These are phyloP conservation scores for Lepidocyrtinus sp. DNA, from an alignment of 2,888 invertebrate species.

Conservation along the genomic window DNA sequence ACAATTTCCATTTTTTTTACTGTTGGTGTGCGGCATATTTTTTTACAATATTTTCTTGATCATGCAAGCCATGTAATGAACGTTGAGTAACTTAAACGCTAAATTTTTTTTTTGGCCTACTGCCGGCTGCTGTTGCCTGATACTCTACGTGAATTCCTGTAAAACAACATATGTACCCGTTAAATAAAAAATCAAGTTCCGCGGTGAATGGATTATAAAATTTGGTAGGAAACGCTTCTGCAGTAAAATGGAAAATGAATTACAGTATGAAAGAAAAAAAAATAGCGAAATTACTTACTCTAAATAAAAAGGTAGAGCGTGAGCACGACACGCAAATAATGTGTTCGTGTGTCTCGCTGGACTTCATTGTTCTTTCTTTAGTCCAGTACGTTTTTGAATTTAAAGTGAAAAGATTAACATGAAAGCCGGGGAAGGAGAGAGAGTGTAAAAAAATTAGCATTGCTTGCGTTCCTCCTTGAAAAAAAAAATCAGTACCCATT, in stretches of 20 bases:
- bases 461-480: background rate
- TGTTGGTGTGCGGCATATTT: slow-evolving; percentile 28
- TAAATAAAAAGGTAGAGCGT: background rate
- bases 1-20: slow-evolving; percentile 10
- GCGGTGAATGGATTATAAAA: slow-evolving; percentile 11
- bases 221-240: background rate
- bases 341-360: background rate
- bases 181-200: background rate
- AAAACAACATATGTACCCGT: slow-evolving; percentile 10
- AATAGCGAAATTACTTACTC: no score
- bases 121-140: background rate
- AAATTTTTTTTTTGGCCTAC: background rate
- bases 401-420: slow-evolving; percentile 4
- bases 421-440: background rate
- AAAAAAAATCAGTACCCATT: no score
- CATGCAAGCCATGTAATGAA: slow-evolving; percentile 42
- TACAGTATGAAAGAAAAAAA: no score
- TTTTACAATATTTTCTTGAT: slow-evolving; percentile 28
- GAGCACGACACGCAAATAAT: background rate
- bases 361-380: background rate
- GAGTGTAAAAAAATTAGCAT: background rate
- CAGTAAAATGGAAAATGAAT: background rate
- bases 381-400: background rate
- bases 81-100: background rate
- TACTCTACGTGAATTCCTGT: background rate